A percentile compares a stretch with the other conserved stretches of the same genome.
Evolutionary conservation across 1,140 invertebrate genomes (phyloP).

Genomic region (Platorchestia sp.): DNA sequence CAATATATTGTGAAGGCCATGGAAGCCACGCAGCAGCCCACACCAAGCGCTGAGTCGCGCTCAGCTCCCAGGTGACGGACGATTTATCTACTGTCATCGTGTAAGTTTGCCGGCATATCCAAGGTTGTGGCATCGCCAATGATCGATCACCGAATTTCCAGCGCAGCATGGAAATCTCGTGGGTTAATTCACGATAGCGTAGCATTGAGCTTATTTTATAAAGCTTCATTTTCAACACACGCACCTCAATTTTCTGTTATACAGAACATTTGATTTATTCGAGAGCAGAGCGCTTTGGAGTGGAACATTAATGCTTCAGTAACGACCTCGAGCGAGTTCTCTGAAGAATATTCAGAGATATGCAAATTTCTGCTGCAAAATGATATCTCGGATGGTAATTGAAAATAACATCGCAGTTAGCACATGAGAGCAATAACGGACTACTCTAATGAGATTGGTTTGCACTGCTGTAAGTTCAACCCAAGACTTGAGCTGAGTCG

Average conservation of each 20-base stretch:
- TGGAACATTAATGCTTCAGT: background rate
- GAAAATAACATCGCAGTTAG: too few species aligned
- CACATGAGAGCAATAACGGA: too few species aligned
- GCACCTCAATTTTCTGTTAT: background rate
- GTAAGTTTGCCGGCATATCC: background rate
- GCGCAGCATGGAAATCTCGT: background rate
- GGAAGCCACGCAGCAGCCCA: background rate
- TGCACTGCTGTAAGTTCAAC: too few species aligned
- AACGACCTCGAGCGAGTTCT: background rate
- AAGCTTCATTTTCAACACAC: background rate
- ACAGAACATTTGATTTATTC: background rate
- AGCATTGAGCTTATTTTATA: background rate
- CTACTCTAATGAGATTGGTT: too few species aligned
- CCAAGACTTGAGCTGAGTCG: too few species aligned
- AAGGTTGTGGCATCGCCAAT: background rate
- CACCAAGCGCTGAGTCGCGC: background rate
- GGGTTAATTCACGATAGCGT: background rate
- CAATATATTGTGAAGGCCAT: background rate
- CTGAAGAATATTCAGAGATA: background rate
- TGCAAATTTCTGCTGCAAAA: background rate
- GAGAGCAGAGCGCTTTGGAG: background rate
- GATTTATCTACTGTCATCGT: constrained; percentile 19
- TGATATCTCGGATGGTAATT: background rate
- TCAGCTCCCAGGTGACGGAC: background rate
- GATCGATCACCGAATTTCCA: constrained; percentile 42